Evolutionary conservation across 2,113 vertebrate species (phyloP).

Genomic region (Poeciliopsis prolifica): DNA sequence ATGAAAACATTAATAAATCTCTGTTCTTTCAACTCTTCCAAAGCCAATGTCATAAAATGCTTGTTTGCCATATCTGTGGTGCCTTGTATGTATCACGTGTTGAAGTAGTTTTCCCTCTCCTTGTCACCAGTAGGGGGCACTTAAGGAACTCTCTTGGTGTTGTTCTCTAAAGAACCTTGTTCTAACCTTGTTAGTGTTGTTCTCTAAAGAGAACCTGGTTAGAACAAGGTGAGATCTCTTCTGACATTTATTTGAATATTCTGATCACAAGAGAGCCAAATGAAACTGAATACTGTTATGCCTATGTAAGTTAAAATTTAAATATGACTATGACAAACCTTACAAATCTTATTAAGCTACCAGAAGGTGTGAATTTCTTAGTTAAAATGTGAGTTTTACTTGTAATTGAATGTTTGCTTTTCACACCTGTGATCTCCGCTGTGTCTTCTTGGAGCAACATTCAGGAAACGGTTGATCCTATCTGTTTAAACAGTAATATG

Average conservation of each 20-base stretch:
- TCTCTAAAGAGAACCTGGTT: no score
- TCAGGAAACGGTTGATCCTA: neutral
- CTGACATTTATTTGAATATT: neutral
- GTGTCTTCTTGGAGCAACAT: no score
- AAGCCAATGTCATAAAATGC: no score
- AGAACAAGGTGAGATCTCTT: neutral
- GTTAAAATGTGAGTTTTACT: neutral
- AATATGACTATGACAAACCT: neutral
- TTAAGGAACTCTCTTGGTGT: neutral
- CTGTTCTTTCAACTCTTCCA: no score
- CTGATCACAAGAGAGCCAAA: neutral
- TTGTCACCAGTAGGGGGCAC: constrained; percentile 50
- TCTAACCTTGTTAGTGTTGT: neutral
- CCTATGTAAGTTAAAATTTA: neutral
- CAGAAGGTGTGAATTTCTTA: neutral
- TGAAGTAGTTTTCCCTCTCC: neutral
- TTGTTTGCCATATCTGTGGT: no score
- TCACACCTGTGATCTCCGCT: neutral
- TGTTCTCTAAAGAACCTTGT: neutral
- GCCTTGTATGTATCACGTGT: neutral
- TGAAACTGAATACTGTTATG: neutral
- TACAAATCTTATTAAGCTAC: neutral
- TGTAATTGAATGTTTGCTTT: neutral
- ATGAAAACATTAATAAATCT: no score
- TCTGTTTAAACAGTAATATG: neutral